Conservation (phyloP, 2,113 vertebrate species). For the Eublepharis macularius region DNA sequence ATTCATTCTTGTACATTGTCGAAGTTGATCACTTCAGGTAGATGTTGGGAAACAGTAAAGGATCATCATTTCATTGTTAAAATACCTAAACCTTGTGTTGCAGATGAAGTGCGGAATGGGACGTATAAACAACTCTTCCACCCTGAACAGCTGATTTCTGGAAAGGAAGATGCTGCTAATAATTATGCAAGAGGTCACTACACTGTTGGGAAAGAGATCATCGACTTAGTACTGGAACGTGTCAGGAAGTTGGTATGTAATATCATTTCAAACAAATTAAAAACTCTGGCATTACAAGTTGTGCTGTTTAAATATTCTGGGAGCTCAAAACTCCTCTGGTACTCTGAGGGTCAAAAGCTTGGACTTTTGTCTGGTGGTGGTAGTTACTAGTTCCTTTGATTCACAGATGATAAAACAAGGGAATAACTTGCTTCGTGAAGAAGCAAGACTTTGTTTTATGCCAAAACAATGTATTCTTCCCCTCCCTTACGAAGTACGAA, state of each 20-base stretch:
- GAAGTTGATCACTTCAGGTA: not conserved
- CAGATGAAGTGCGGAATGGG: slow-evolving; percentile 84
- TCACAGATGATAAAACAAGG: too few relatives aligned
- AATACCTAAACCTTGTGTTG: not conserved
- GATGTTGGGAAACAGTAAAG: not conserved
- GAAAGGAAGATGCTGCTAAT: slow-evolving; percentile 89
- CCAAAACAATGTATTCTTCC: too few relatives aligned
- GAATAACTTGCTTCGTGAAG: too few relatives aligned
- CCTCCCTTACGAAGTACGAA: too few relatives aligned
- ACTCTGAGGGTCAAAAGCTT: not conserved
- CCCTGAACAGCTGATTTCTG: slow-evolving; percentile 88
- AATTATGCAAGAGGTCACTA: slow-evolving; percentile 89
- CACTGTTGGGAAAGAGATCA: slow-evolving; percentile 85
- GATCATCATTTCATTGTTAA: not conserved
- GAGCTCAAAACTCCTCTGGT: not conserved
- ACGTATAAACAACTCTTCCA: slow-evolving; percentile 83
- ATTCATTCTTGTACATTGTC: not conserved
- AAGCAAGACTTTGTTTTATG: too few relatives aligned
- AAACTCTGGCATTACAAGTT: not conserved
- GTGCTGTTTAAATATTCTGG: not conserved
- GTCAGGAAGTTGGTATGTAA: slow-evolving; percentile 82
- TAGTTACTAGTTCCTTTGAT: too few relatives aligned
- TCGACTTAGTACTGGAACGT: slow-evolving; percentile 81
- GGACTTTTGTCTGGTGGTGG: too few relatives aligned
- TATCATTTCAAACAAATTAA: not conserved